Evolutionary conservation across 2,797 vertebrate genomes (phyloP), one percentile per base, ranked within the genome.

Genomic region (Eospalax fontanierii): DNA sequence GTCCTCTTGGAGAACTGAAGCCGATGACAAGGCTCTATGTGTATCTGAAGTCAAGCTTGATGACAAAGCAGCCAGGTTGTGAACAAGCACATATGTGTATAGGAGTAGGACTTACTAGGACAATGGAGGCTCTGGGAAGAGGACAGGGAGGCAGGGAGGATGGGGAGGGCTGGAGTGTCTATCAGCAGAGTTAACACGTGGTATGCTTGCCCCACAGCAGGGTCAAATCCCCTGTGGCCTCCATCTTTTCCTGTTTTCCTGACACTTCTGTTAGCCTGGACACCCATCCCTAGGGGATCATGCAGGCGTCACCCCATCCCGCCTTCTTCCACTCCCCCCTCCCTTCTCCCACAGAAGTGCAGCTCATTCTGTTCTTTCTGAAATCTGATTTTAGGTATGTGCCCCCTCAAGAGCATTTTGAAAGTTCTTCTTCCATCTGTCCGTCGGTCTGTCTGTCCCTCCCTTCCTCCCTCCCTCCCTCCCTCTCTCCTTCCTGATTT

Each of bases 331-430:
- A 78, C 3, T 65, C n/a, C 28, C 21, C 22, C 30, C 35, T 50
- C n/a, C 68, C 6, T 35, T 50, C 59, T 91, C 76, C 21, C 11
- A 28, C 6, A 16, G 11, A 66, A 50, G 50, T 79, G 28, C 8
- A 70, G 3, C n/a, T 10, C 24, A 35, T 90, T 61, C 38, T 71
- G 9, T 33, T 76, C 30, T 86, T 66, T 70, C 40, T 73, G 74
- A 73, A 84, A 75, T 63, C 33, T 87, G 61, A 18, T 50, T 93
- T 46, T 28, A 76, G 73, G 12, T 59, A 40, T 4, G 6, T 65
- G 26, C 1, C 50, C 63, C n/a, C 71, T 83, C 43, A 89, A 59
- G 76, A 90, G 59, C 28, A 16, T 89, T 97, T 74, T n/a, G 12
- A 71, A 74, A 74, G 1, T n/a, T 50, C 11, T 11, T 50, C 11